Conservation (phyloP, 35 echinoderm and acorn worm species). For the Nesometra sesokonis region DNA sequence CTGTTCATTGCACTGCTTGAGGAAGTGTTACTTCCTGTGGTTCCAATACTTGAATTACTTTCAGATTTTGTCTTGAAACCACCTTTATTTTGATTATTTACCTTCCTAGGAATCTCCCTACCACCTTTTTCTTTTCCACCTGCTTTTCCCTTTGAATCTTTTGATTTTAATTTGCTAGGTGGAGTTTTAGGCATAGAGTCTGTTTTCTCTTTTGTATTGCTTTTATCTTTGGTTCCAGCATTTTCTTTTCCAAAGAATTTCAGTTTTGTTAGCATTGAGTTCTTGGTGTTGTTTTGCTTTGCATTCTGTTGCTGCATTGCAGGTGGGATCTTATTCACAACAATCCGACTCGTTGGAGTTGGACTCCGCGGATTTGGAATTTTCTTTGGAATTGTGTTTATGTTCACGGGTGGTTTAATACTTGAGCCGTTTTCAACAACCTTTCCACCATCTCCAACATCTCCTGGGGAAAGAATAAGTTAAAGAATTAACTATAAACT, state of each 20-base stretch:
- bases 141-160: conserved; percentile 1
- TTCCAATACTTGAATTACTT: conserved; percentile 8
- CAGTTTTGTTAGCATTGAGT: conserved; percentile 92
- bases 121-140: not conserved
- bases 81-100: not conserved
- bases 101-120: not conserved
- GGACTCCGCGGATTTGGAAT: not conserved
- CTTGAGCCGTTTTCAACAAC: not conserved
- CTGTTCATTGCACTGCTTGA: conserved; percentile 2
- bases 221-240: conserved; percentile 19
- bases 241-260: conserved; percentile 73
- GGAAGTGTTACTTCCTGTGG: not conserved
- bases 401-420: not conserved
- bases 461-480: not conserved
- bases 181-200: not conserved
- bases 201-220: not conserved
- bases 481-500: not conserved
- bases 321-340: not conserved
- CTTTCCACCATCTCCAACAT: not conserved
- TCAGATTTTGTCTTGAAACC: not conserved
- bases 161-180: not conserved
- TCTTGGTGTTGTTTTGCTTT: conserved; percentile 20
- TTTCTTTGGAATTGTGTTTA: not conserved
- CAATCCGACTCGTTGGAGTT: not conserved
- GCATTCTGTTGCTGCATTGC: not conserved